Conservation (phyloP, 53 echinoderm and acorn worm genomes). For the Crossaster papposus region DNA sequence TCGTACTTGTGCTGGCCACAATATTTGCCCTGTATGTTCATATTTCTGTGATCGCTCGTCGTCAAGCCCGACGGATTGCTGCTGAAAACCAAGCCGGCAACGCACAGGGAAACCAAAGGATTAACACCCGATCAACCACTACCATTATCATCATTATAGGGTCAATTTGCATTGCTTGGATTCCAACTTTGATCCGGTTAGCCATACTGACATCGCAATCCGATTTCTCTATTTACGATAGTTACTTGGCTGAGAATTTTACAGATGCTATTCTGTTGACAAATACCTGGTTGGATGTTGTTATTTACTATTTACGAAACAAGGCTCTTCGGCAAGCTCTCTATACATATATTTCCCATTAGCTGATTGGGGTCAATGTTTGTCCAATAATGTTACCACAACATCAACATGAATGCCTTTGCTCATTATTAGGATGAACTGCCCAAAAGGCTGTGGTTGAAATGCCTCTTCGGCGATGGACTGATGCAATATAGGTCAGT, state of each 20-base stretch:
- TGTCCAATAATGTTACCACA: background rate
- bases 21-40: background rate
- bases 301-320: constrained; percentile 5
- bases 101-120: background rate
- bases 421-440: too few relatives aligned
- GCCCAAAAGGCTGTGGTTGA: too few relatives aligned
- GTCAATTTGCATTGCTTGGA: background rate
- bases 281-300: constrained; percentile 7
- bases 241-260: background rate
- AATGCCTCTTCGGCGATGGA: too few relatives aligned
- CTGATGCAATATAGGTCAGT: too few relatives aligned
- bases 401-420: background rate
- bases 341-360: background rate
- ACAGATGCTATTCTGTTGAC: background rate
- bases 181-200: background rate
- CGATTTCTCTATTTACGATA: background rate
- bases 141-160: constrained; percentile 13
- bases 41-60: background rate
- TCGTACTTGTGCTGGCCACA: background rate
- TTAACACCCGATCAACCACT: constrained; percentile 8
- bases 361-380: background rate
- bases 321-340: background rate
- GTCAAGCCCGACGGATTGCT: constrained; percentile 1
- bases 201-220: background rate
- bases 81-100: constrained; percentile 3